Conservation (phyloP, 2,888 invertebrate species). For the Zhuqinia jingwanae region DNA sequence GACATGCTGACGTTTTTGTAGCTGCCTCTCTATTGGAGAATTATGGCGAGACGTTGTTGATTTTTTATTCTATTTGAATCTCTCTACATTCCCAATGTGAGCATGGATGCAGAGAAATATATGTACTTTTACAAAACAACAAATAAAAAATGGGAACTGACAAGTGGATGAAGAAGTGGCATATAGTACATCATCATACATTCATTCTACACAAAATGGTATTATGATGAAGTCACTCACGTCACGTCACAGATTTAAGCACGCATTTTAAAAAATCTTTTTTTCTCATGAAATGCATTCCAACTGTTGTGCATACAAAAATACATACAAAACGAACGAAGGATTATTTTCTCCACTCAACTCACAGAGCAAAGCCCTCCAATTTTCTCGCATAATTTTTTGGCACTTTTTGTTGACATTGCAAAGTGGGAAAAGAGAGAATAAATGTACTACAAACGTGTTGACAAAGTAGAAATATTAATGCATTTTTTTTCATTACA, state of each 20-base stretch:
- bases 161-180: slow-evolving; percentile 26
- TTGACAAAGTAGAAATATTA: neutral
- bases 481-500: neutral
- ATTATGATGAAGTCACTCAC: slow-evolving; percentile 5
- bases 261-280: slow-evolving; percentile 8
- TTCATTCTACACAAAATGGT: neutral
- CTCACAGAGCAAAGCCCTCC: too few species aligned
- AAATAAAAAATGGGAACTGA: slow-evolving; percentile 23
- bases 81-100: neutral
- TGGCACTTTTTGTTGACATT: slow-evolving; percentile 34
- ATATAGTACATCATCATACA: neutral
- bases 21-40: neutral
- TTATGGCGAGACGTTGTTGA: neutral
- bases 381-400: neutral
- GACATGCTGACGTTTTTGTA: neutral
- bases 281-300: neutral
- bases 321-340: neutral
- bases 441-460: neutral
- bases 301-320: neutral
- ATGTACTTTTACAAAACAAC: neutral
- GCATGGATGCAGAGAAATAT: too few species aligned
- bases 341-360: neutral
- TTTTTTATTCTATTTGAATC: neutral
- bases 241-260: slow-evolving; percentile 22
- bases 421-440: neutral